Evolutionary conservation across 2,113 vertebrate species (phyloP).

Genomic region (Ploceus nigricollis): DNA sequence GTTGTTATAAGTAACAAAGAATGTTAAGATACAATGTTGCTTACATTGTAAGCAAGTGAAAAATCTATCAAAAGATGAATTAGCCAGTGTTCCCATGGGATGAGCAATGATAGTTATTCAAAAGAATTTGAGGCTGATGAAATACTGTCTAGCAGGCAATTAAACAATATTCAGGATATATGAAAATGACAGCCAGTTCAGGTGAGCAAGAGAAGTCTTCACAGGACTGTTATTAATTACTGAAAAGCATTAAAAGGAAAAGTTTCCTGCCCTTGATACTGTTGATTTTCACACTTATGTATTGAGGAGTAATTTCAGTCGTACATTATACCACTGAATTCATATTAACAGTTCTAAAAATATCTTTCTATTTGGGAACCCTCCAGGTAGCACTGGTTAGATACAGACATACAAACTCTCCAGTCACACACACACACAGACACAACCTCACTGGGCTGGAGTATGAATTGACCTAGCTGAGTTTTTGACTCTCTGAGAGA

Average conservation of each 20-base stretch:
- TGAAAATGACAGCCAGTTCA: not conserved
- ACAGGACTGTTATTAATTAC: not conserved
- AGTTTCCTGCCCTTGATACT: not conserved
- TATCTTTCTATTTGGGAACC: not conserved
- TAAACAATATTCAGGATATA: not conserved
- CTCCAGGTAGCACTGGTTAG: not conserved
- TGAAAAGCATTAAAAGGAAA: not conserved
- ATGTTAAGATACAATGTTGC: fast-evolving
- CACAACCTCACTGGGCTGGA: not conserved
- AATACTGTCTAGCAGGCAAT: not conserved
- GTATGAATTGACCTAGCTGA: not conserved
- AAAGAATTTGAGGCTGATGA: not conserved
- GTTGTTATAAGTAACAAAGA: not conserved
- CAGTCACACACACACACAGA: fast-evolving
- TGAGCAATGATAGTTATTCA: not conserved
- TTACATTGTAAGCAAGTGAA: not conserved
- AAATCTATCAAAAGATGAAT: not conserved
- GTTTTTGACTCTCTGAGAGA: not conserved
- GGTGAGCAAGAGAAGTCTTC: not conserved
- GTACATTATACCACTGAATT: not conserved
- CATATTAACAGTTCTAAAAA: not conserved
- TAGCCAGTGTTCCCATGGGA: not conserved
- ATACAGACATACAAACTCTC: not conserved
- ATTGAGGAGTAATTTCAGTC: not conserved
- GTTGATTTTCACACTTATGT: not conserved